Base-by-base conservation (phyloP, 2,113 vertebrate genomes). In the Ameiurus melas region DNA sequence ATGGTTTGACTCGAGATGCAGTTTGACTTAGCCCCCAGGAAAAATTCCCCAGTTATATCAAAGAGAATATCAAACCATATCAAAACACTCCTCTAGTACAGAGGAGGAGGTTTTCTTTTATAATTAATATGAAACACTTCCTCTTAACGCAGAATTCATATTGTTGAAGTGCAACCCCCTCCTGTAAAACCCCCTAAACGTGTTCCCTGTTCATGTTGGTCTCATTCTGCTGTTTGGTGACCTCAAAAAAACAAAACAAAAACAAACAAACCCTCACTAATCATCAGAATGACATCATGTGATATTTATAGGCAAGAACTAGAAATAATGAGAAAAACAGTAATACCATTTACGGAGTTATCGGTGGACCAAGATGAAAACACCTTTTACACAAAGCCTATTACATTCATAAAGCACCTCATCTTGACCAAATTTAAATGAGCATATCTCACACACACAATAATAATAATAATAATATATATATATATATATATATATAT, bases 41-140 rank as follows among this genome's bases (percentile, higher is more conserved):
- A 89, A 90, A 91, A 91, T 73, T 70, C 66, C 79, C 86, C 90
- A 68, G 82, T 20, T 14, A 79, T 84, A 78, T 84, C 82, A 88
- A 84, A 88, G 58, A 20, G 9, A 85, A 90, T 84, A 90, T 85
- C 57, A 73, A 86, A 84, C 71, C 86, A 86, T 86, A 86, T 85
- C 12, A 79, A 57, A 47, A 43, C 1, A 36, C 58, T 83, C 19
- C 27, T 51, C n/a, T 78, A 20, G 22, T 83, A 84, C 22, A 10
- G 33, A 86, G 58, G 39, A 33, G 70, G 71, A 12, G 58, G 4
- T 27, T 80, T 64, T 75, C 43, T 73, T 39, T 51, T 78, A 33
- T 36, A 22, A 39, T 60, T 84, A 64, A 66, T 71, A 75, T 25
- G 33, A 85, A 90, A 82, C 81, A n/a, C 55, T 55, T 84, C 36